Evolutionary conservation across 2,113 vertebrate species (phyloP), one percentile per base, ranked within the genome.

Genomic region (Dendrocopos noguchii): DNA sequence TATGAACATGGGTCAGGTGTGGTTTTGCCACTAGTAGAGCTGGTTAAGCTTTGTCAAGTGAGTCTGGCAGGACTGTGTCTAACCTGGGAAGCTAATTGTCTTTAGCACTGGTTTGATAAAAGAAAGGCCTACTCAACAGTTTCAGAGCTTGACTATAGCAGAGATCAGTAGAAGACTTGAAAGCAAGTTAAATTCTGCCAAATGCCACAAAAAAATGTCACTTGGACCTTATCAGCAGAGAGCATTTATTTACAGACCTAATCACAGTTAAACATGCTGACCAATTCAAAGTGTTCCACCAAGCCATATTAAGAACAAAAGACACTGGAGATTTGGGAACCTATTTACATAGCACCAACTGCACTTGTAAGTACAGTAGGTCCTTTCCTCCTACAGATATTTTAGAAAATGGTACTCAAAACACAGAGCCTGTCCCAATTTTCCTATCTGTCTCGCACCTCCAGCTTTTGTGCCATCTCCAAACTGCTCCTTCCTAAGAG

Each of bases 121-220:
- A 80, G 24, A 34, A 47, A 75, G 27, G 8, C 10, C 27, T 86
- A 87, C 68, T 57, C n/a, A n/a, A 67, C 29, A 60, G 44, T 67
- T 90, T 78, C 65, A 65, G 47, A 71, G 20, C 83, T 56, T 28
- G 42, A 8, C 10, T 53, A 42, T 12, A 76, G 67, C 79, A 82
- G 34, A 73, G 34, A 29, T 82, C 34, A 68, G 59, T 34, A 65
- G 33, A 87, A 92, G 33, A 53, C 65, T 70, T 91, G 71, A 91
- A 90, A 92, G 77, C 74, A 70, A 63, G 74, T 88, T 95, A 87
- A 84, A 88, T 84, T 70, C 78, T 89, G 78, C 87, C 84, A 91
- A 91, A 65, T 33, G 24, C n/a, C 78, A 82, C 88, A 91, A 77
- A 93, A 93, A 93, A 96, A 93, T 60, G 81, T 96, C 96, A 93